A percentile compares a stretch with the other conserved stretches of the same genome.
Conservation (phyloP, 2,113 vertebrate genomes). For the Saimiri boliviensis region DNA sequence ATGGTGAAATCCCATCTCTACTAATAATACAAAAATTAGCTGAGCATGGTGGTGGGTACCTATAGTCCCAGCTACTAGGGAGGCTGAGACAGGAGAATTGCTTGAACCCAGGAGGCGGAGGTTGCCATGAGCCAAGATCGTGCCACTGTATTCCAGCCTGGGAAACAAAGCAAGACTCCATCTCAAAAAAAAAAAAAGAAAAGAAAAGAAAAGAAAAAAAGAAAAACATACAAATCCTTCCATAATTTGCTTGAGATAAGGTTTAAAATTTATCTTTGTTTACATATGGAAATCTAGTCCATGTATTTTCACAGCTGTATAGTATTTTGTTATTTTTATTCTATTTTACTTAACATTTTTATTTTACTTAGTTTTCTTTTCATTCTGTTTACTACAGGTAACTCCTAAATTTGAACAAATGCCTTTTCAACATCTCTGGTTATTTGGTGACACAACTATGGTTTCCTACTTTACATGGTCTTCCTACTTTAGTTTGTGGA, state of each 20-base stretch:
- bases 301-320: not conserved
- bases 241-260: not conserved
- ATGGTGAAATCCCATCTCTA: too few species aligned
- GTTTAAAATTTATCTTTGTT: not conserved
- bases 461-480: not conserved
- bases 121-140: too few species aligned
- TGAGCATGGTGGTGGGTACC: too few species aligned
- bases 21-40: too few species aligned
- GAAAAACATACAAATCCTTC: not conserved
- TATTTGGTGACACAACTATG: not conserved
- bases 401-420: not conserved
- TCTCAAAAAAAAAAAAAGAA: too few species aligned
- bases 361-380: not conserved
- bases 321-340: not conserved
- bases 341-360: conserved; percentile 2
- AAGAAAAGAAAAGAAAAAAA: too few species aligned
- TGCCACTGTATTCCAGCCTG: too few species aligned
- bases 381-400: not conserved
- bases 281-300: not conserved
- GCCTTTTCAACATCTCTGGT: not conserved
- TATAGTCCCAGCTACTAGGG: too few species aligned
- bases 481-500: not conserved
- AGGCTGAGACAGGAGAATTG: too few species aligned
- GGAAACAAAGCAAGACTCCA: too few species aligned
- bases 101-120: too few species aligned